phyloP scores from a whole-genome alignment of 2,113 vertebrate species.

The Martes martes region DNA sequence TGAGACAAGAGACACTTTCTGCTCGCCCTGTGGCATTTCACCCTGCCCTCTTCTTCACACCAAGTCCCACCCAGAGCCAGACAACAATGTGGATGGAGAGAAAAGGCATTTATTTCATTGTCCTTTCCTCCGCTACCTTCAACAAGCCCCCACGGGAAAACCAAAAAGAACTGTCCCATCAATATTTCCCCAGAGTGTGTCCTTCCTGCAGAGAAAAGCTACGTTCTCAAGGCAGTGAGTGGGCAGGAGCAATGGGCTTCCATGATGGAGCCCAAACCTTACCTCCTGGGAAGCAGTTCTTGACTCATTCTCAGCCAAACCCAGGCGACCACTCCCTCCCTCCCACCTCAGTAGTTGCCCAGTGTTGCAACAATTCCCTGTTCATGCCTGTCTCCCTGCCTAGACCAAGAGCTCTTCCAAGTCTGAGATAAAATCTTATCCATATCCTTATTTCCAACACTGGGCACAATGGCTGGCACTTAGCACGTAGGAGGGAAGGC shows the following conservation, averaged over 20 bases:
- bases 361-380: not conserved
- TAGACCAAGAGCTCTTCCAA: not conserved
- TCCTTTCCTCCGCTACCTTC: not conserved
- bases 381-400: not conserved
- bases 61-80: not conserved
- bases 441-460: not conserved
- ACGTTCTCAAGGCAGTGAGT: not conserved
- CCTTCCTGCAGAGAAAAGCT: not conserved
- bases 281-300: not conserved
- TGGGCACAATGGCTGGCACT: not conserved
- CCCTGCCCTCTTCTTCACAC: not conserved
- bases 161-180: not conserved
- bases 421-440: not conserved
- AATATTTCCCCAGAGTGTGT: not conserved
- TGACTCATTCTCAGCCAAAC: not conserved
- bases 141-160: not conserved
- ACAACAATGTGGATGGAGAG: not conserved
- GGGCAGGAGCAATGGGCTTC: not conserved
- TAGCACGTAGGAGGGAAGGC: not conserved
- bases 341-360: not conserved
- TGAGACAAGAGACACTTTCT: not conserved
- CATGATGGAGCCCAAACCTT: not conserved
- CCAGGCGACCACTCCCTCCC: not conserved
- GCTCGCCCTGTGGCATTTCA: not conserved
- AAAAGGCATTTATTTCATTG: not conserved